Percentiles rank a stretch among this genome's conserved stretches.
phyloP scores from a whole-genome alignment of 1,140 invertebrate species.

The Sipha flava region DNA sequence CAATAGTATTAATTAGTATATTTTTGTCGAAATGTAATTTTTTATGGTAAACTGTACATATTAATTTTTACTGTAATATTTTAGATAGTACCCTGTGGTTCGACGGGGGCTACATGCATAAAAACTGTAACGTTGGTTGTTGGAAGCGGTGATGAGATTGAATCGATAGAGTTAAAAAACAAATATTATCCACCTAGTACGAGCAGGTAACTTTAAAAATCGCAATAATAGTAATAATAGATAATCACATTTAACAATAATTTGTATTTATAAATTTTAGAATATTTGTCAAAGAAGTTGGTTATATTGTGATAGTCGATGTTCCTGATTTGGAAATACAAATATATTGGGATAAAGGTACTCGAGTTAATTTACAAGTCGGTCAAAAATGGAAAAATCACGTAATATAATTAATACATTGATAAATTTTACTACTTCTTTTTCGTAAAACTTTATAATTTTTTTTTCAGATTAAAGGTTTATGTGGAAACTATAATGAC shows the following conservation, averaged over 20 bases:
- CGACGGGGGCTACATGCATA: conserved; percentile 74
- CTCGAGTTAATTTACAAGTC: conserved; percentile 67
- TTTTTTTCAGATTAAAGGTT: conserved; percentile 54
- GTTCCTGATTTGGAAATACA: conserved; percentile 65
- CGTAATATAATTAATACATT: conserved; percentile 45
- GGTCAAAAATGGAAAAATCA: conserved; percentile 64
- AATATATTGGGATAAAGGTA: conserved; percentile 78
- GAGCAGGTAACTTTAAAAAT: conserved; percentile 41
- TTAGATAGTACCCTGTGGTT: conserved; percentile 74
- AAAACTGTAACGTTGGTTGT: conserved; percentile 65
- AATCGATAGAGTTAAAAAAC: conserved; percentile 53
- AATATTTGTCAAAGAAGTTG: conserved; percentile 53
- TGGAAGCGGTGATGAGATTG: conserved; percentile 49
- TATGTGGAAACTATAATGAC: conserved; percentile 86
- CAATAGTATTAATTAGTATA: no score
- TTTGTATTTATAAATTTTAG: conserved; percentile 38
- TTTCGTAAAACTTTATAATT: no score
- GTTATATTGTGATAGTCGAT: conserved; percentile 66
- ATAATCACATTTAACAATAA: neutral
- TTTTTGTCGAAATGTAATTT: no score
- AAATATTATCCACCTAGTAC: conserved; percentile 46
- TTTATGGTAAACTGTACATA: neutral
- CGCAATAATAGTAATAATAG: neutral
- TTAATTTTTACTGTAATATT: conserved; percentile 33
- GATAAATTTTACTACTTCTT: no score